Percentiles rank a stretch among this genome's conserved stretches.
Evolutionary conservation across 2,888 invertebrate genomes (phyloP).

Genomic region (Miltochrista miniata): DNA sequence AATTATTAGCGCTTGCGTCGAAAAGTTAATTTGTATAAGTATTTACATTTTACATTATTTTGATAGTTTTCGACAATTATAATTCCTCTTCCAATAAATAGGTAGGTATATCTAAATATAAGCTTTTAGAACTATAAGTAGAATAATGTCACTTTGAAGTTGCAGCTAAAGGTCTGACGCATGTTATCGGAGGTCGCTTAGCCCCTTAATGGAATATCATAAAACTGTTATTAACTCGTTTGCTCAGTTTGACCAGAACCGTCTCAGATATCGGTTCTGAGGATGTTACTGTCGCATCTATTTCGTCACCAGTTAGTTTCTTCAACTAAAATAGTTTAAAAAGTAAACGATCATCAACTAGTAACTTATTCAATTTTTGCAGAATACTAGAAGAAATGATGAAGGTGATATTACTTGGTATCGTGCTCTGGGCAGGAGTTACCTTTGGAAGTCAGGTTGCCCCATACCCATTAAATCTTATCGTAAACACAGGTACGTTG

Average conservation of each 20-base stretch:
- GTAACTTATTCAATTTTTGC: slow-evolving; percentile 59
- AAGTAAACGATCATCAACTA: slow-evolving; percentile 41
- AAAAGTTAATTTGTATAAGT: no score
- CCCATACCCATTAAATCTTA: slow-evolving; percentile 73
- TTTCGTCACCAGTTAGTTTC: slow-evolving; percentile 51
- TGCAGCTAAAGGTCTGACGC: slow-evolving; percentile 36
- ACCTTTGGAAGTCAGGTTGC: slow-evolving; percentile 73
- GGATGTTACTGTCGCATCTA: slow-evolving; percentile 46
- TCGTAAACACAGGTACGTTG: slow-evolving; percentile 61
- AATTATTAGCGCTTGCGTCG: no score
- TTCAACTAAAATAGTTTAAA: slow-evolving; percentile 41
- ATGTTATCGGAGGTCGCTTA: slow-evolving; percentile 59
- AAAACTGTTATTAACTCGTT: slow-evolving; percentile 56
- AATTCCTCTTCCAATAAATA: no score
- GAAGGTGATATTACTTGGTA: slow-evolving; percentile 74
- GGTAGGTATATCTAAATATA: no score
- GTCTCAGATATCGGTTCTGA: slow-evolving; percentile 41
- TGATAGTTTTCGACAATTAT: no score
- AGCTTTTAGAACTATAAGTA: not conserved
- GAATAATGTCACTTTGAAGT: not conserved
- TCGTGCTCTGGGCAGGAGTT: slow-evolving; percentile 76
- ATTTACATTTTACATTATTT: no score
- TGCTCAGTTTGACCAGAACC: slow-evolving; percentile 57
- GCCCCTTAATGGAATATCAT: slow-evolving; percentile 55
- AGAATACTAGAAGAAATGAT: slow-evolving; percentile 80